Percentiles rank a stretch among this genome's conserved stretches.
Evolutionary conservation across 2,113 vertebrate genomes (phyloP).

Genomic region (Pelusios castaneus): DNA sequence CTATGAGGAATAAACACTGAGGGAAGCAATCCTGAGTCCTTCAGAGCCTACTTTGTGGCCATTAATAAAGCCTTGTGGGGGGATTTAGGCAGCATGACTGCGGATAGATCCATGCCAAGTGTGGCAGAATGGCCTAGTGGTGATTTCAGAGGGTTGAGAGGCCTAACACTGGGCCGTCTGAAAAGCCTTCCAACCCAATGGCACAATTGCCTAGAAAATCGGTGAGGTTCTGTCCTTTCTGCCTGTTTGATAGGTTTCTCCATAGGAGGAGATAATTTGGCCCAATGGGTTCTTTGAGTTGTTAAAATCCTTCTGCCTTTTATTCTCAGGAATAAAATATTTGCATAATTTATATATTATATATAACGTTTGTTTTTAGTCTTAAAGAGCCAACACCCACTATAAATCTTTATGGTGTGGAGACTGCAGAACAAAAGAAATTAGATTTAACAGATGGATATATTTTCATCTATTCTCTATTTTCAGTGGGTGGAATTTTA

Average conservation of each 20-base stretch:
- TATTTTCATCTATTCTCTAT: constrained; percentile 1
- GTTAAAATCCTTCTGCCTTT: background rate
- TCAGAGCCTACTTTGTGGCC: background rate
- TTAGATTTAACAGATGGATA: background rate
- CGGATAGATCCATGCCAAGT: background rate
- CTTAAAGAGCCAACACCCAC: background rate
- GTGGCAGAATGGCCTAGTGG: background rate
- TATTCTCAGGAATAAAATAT: background rate
- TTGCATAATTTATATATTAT: background rate
- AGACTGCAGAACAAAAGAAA: background rate
- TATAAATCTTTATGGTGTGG: background rate
- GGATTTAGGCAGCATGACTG: background rate
- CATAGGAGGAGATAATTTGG: background rate
- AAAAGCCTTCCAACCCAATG: background rate
- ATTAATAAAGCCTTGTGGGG: background rate
- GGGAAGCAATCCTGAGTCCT: background rate
- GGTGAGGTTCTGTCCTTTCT: background rate
- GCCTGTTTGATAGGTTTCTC: background rate
- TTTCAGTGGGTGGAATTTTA: background rate
- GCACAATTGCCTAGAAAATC: background rate
- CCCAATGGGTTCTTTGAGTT: background rate
- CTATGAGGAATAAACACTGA: background rate
- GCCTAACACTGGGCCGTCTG: background rate
- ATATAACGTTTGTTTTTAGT: background rate
- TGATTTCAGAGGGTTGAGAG: background rate